These are phyloP conservation scores for Henricia sp. DNA, from an alignment of 53 echinoderm and acorn worm species.

Conservation along the genomic window DNA sequence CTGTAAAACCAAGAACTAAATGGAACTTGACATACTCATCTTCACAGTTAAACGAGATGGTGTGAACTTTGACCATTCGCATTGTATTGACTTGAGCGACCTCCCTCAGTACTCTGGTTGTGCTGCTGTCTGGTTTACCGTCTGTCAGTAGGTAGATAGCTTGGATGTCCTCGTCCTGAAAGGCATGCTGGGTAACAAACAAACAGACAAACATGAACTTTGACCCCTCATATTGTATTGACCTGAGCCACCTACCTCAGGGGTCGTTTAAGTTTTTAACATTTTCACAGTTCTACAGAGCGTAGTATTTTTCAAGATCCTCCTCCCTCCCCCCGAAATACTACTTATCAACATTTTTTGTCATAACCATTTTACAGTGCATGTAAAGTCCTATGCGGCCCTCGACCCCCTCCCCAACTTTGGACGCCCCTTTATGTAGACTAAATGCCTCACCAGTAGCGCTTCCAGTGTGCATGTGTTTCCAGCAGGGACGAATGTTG, in stretches of 20 bases:
- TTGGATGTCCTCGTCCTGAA: conserved; percentile 78
- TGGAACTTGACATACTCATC: conserved; percentile 85
- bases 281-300: too few species aligned
- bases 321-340: too few species aligned
- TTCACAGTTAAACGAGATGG: conserved; percentile 99
- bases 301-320: too few species aligned
- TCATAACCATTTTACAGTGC: too few species aligned
- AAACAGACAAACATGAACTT: neutral
- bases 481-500: conserved; percentile 91
- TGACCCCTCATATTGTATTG: too few species aligned
- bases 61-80: conserved; percentile 90
- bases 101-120: conserved; percentile 81
- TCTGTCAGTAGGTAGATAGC: conserved; percentile 95
- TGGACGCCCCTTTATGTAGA: too few species aligned
- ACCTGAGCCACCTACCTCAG: too few species aligned
- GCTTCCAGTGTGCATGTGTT: conserved; percentile 98
- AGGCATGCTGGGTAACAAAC: conserved; percentile 76
- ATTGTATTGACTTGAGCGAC: conserved; percentile 92
- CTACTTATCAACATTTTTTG: too few species aligned
- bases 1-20: too few species aligned
- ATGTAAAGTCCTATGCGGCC: too few species aligned
- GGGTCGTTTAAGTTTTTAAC: neutral
- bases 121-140: conserved; percentile 98
- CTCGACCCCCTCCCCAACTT: too few species aligned
- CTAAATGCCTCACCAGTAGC: conserved; percentile 69